phyloP scores from a whole-genome alignment of 2,113 vertebrate species.

The Cairina moschata region DNA sequence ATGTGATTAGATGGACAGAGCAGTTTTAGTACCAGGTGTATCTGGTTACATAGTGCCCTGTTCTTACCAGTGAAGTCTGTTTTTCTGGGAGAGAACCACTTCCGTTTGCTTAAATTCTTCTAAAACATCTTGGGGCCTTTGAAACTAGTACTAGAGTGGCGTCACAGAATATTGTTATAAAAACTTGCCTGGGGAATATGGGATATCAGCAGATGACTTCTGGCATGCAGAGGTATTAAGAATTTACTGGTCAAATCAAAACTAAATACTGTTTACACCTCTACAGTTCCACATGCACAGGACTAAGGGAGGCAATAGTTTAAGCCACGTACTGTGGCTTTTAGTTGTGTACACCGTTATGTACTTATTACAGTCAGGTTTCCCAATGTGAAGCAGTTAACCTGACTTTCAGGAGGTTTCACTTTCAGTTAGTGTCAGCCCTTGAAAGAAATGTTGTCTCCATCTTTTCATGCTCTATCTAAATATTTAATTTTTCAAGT shows the following conservation, averaged over 20 bases:
- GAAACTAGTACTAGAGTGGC: background rate
- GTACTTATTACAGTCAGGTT: background rate
- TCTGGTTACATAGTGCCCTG: background rate
- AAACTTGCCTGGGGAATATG: background rate
- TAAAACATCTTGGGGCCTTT: background rate
- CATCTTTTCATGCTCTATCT: background rate
- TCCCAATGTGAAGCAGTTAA: background rate
- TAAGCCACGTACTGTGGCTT: background rate
- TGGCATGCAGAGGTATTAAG: background rate
- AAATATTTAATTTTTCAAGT: background rate
- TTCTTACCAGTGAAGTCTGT: background rate
- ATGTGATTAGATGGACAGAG: background rate
- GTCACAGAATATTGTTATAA: background rate
- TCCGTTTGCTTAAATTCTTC: background rate
- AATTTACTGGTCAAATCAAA: background rate
- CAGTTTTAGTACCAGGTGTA: background rate
- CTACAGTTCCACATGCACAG: rapidly evolving
- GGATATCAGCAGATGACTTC: background rate
- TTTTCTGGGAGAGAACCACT: background rate
- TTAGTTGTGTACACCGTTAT: background rate
- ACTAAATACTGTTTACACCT: background rate
- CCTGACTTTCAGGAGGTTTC: background rate
- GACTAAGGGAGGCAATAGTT: background rate
- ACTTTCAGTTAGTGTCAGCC: background rate
- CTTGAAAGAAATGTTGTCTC: background rate